Evolutionary conservation across 2,113 vertebrate species (phyloP), one percentile per base, ranked within the genome.

Genomic region (Malurus cyaneus): DNA sequence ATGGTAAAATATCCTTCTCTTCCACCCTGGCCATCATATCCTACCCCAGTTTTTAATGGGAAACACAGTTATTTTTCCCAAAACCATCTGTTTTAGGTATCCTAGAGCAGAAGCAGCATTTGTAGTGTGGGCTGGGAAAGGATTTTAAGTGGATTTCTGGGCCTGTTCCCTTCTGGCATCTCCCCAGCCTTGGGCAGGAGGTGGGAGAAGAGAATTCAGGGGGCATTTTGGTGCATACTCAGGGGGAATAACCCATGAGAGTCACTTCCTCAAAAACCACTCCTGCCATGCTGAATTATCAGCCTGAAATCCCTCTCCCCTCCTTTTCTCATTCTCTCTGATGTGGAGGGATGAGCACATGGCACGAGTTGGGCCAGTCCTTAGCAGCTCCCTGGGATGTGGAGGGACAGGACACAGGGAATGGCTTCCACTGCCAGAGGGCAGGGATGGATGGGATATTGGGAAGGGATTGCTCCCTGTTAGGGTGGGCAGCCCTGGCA

Each of bases 371-470:
- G 84, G 9, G 64, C 44, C 20, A 52, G 65, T 61, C 23, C 61
- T 93, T 59, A 81, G 89, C 54, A 78, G 60, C 21, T 69, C 39
- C 80, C 52, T 93, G 47, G 70, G 85, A 85, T 47, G 52, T 29
- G 49, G 21, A 74, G 42, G 10, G 41, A 3, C 41, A 41, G 81
- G n/a, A 65, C 59, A n/a, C 8, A 14, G 70, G 70, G 60, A 74
- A 65, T 56, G 81, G 59, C 11, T 69, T 32, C 47, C 49, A 62
- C 0, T 2, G 57, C 0, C 28, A 39, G 14, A 64, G 80, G 49
- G n/a, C 19, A 64, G 49, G 59, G 49, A 0, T 14, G 1, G 49
- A 6, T 54, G 81, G 69, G 59, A 64, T 4, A 3, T 9, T 32
- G 67, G 67, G 80, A 1, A 54, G 69, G 59, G 64, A 73, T 73